Evolutionary conservation across 2,888 invertebrate species (phyloP), one percentile per base, ranked within the genome.

Genomic region (Conops quadrifasciatus): DNA sequence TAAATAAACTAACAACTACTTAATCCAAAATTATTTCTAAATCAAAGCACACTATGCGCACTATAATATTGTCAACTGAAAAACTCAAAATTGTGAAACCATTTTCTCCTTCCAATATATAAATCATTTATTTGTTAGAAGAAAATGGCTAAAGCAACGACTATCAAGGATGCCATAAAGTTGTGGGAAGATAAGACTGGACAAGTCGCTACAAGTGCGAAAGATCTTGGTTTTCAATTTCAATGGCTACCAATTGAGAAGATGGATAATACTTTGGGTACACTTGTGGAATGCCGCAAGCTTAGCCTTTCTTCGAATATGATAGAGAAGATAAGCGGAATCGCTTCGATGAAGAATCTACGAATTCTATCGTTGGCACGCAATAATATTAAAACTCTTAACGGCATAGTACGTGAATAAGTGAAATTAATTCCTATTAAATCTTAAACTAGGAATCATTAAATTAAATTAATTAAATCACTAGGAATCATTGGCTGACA

Each of bases 211-310:
- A 87, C 88, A 0, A 90, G 92, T 74, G 91, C 93, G 1, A 89
- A 87, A 7, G 93, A 94, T 76, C 91, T 98, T 1, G 91, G 91
- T 73, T 87, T 98, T 60, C 92, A 92, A 75, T 96, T 96, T 79
- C 94, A 94, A 82, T 94, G 92, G 89, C 97, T 96, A 0, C 95
- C 97, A 0, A 94, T 98, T 69, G 97, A 97, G 82, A 97, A 95
- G 87, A 96, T 98, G 95, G 97, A 98, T 81, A 92, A 90, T 72
- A 90, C 92, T 1, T 87, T 97, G 28, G 90, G 92, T 0, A 89
- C 89, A 1, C 87, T 97, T 4, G 85, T 88, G 1, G 91, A 90
- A 75, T 96, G 96, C 89, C 91, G 94, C 80, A 94, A 94, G 86
- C 82, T 97, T 36, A 95, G 95, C 72, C 87, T 97, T 2, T 97